Percentiles rank a stretch among this genome's conserved stretches.
phyloP scores from a whole-genome alignment of 64 coral and sea anemone genomes.

The Orbicella faveolata region DNA sequence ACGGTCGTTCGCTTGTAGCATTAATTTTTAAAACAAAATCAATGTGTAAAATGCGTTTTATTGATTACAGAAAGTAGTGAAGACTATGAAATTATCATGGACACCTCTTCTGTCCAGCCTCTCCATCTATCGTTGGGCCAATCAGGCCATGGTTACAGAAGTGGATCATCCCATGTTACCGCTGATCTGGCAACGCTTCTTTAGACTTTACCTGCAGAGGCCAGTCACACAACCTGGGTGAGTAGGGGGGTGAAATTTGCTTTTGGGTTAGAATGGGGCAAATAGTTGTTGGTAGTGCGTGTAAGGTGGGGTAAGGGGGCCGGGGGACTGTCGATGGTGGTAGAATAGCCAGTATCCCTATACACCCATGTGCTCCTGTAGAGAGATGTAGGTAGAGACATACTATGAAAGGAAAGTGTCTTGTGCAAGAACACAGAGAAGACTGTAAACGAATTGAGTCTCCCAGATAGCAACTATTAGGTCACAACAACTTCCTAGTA shows the following conservation, averaged over 20 bases:
- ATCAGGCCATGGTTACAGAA: slow-evolving; percentile 64
- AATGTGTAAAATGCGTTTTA: not conserved
- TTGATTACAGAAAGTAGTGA: slow-evolving; percentile 82
- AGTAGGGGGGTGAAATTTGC: not conserved
- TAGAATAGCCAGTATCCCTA: too few relatives aligned
- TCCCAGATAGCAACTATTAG: too few relatives aligned
- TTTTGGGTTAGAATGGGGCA: not conserved
- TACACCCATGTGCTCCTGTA: too few relatives aligned
- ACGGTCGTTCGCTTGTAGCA: too few relatives aligned
- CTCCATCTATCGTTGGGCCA: slow-evolving; percentile 92
- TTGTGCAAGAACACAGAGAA: too few relatives aligned
- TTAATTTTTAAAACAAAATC: too few relatives aligned
- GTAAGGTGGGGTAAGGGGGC: too few relatives aligned
- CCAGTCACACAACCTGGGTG: slow-evolving; percentile 74
- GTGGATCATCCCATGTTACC: slow-evolving; percentile 79
- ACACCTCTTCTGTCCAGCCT: slow-evolving; percentile 58
- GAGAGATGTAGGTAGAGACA: too few relatives aligned
- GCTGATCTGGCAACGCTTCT: slow-evolving; percentile 94
- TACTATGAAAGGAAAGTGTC: too few relatives aligned
- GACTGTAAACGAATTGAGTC: too few relatives aligned
- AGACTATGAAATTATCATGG: slow-evolving; percentile 76
- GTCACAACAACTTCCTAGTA: too few relatives aligned
- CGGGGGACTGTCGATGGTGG: too few relatives aligned
- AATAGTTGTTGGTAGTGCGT: not conserved
- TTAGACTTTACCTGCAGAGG: slow-evolving; percentile 74